These are phyloP conservation scores for Rhagoletis zephyria DNA, from an alignment of 1,140 invertebrate genomes.

Conservation along the genomic window DNA sequence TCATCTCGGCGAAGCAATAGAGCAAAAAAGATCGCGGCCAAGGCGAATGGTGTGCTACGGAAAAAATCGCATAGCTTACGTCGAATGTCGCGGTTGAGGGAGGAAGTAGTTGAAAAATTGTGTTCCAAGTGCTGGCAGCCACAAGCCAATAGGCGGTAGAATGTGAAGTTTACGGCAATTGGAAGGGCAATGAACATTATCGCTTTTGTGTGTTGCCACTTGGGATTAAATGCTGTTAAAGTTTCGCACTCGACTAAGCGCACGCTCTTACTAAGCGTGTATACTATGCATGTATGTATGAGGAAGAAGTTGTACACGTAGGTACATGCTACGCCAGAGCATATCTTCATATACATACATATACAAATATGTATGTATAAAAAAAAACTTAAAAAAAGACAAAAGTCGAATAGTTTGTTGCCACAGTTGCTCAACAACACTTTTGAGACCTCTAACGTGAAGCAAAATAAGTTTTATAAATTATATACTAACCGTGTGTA, in stretches of 20 bases:
- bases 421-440: not conserved
- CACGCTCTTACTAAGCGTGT: not conserved
- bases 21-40: not conserved
- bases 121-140: not conserved
- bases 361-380: not conserved
- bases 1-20: not conserved
- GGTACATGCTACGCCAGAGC: not conserved
- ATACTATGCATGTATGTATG: not conserved
- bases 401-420: not conserved
- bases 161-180: not conserved
- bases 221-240: slow-evolving; percentile 42
- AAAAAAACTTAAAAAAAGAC: slow-evolving; percentile 1
- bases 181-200: not conserved
- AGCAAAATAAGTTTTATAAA: not conserved
- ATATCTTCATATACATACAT: not conserved
- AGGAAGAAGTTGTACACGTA: not conserved
- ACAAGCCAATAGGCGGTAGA: not conserved
- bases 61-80: not conserved
- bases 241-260: not conserved
- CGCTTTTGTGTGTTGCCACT: slow-evolving; percentile 8
- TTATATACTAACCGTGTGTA: too few species aligned
- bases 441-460: not conserved
- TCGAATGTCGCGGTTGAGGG: too few species aligned
- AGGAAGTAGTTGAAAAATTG: not conserved
- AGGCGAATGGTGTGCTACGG: not conserved